Conservation (phyloP, 1,140 invertebrate genomes). For the Centruroides sculpturatus region DNA sequence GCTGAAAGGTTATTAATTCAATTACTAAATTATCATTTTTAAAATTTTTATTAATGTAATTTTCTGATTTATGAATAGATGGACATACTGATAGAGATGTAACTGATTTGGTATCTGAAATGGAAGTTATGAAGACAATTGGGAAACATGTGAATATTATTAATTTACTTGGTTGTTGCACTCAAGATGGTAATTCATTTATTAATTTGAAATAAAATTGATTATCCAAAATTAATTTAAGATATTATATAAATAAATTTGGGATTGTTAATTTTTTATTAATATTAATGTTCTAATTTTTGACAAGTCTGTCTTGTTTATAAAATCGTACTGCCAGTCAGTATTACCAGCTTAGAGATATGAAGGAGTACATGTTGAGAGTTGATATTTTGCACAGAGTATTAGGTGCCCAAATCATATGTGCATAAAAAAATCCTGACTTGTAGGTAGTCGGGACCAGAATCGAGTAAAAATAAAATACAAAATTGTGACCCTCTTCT, state of each 20-base stretch:
- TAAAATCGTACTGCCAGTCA: no score
- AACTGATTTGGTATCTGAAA: conserved; percentile 91
- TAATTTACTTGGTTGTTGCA: conserved; percentile 90
- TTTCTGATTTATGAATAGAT: no score
- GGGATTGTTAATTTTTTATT: not conserved
- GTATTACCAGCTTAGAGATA: no score
- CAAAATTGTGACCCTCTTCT: no score
- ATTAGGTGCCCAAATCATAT: no score
- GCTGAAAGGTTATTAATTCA: conserved; percentile 50
- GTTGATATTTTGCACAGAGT: no score
- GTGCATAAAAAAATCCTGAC: no score
- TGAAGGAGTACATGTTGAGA: no score
- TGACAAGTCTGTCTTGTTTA: no score
- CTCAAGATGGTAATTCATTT: conserved; percentile 50
- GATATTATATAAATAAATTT: not conserved
- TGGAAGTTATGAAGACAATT: conserved; percentile 99
- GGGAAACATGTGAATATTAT: conserved; percentile 96
- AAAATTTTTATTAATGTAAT: no score
- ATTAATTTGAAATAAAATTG: not conserved
- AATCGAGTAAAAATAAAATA: no score
- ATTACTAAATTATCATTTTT: not conserved
- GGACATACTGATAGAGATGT: conserved; percentile 66
- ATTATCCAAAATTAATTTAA: not conserved
- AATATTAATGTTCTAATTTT: not conserved
- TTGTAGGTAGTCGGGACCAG: no score